These are phyloP conservation scores for Yponomeuta cagnagella DNA, from an alignment of 2,888 invertebrate species.

Conservation along the genomic window DNA sequence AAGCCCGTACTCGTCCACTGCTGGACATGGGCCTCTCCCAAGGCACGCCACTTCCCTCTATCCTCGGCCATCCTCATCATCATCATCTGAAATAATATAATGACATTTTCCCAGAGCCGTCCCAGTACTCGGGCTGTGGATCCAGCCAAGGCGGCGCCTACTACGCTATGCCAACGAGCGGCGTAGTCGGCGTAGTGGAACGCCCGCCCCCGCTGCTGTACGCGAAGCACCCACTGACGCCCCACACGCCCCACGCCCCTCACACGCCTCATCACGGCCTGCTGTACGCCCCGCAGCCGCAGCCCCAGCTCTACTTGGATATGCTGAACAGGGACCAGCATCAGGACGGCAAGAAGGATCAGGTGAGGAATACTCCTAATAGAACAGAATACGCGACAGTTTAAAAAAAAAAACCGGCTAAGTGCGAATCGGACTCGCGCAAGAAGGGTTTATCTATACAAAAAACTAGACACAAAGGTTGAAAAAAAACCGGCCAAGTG, in stretches of 20 bases:
- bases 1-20: no score
- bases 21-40: no score
- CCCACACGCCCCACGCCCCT: constrained; percentile 52
- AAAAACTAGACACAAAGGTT: no score
- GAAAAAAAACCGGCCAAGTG: no score
- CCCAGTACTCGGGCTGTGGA: constrained; percentile 57
- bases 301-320: constrained; percentile 59
- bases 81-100: no score
- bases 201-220: constrained; percentile 61
- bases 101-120: constrained; percentile 18
- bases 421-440: no score
- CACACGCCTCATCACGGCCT: constrained; percentile 48
- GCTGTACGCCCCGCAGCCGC: constrained; percentile 58
- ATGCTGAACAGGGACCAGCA: constrained; percentile 61
- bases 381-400: no score
- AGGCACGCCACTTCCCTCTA: no score
- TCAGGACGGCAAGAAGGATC: constrained; percentile 55
- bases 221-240: constrained; percentile 60
- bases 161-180: constrained; percentile 53
- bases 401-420: no score
- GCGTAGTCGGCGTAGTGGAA: constrained; percentile 58
- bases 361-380: not conserved
- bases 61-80: no score
- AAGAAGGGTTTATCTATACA: no score
- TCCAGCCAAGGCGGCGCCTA: constrained; percentile 48